Evolutionary conservation across 1,140 invertebrate species (phyloP), one percentile per base, ranked within the genome.

Genomic region (Lycorma delicatula): DNA sequence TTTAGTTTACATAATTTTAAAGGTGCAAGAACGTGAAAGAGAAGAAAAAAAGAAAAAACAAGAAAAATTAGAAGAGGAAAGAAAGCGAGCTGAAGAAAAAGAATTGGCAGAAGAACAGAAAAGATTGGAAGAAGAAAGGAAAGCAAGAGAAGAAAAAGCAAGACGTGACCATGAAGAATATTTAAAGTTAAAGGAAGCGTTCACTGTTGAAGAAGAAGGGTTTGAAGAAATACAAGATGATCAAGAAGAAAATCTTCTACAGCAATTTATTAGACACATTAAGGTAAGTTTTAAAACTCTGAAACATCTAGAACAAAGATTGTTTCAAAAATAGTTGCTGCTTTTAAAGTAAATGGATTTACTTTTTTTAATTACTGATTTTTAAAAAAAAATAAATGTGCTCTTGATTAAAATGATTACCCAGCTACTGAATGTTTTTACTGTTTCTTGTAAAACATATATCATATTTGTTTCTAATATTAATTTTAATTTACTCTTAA

Each of bases 161-260:
- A 76, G 72, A 36, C 72, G 70, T 18, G 87, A 89, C 60, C 74
- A 87, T 64, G 86, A 88, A 63, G 93, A 97, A 71, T 97, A 98
- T 74, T 75, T 94, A 34, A 91, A 92, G 70, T 79, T 97, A 79
- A 97, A 95, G 72, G 85, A 85, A 63, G 81, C 83, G 0, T 97
- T 97, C 67, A 84, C 77, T 27, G 80, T 98, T 0, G 93, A 97
- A 67, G 91, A 93, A 60, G 93, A 97, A 75, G 94, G 92, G 12
- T 91, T 77, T 61, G 83, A 88, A 65, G 81, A 85, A 50, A 80
- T 82, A 31, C 80, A 83, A n/a, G 74, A 81, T 23, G 81, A 82
- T 26, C 78, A 82, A 7, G 75, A 80, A 50, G 69, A 75, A 58
- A 88, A 85, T 71, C 69, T 91, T 2, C 68, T 93, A 0, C 78